These are phyloP conservation scores for Drosophila ercepeae DNA, from an alignment of 1,140 invertebrate genomes.

Conservation along the genomic window DNA sequence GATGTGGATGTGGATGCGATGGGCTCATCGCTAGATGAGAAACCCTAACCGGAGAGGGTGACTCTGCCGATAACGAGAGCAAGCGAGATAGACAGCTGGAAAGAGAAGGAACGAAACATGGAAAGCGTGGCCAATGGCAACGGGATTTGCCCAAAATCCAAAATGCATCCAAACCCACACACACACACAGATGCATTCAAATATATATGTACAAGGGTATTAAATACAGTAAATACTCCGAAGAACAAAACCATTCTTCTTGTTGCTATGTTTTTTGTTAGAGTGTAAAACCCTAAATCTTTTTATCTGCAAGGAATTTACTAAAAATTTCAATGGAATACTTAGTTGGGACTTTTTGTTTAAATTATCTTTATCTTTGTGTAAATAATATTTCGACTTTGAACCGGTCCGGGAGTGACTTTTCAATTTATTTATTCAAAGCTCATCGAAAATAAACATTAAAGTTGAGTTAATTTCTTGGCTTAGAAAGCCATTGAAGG, in stretches of 20 bases:
- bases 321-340: no score
- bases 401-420: neutral
- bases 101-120: conserved; percentile 24
- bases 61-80: neutral
- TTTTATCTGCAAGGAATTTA: neutral
- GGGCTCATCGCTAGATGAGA: conserved; percentile 18
- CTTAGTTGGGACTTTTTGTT: no score
- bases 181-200: neutral
- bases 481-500: neutral
- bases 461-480: neutral
- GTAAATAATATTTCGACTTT: neutral
- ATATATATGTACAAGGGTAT: neutral
- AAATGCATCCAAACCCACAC: conserved; percentile 24
- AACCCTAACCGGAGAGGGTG: neutral
- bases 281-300: neutral
- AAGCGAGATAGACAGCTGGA: neutral
- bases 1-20: conserved; percentile 6
- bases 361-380: neutral
- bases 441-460: neutral
- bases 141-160: conserved; percentile 31
- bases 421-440: neutral
- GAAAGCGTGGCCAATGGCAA: conserved; percentile 39
- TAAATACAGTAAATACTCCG: conserved; percentile 4
- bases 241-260: no score
- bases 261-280: no score